Base-by-base conservation (phyloP, 2,797 vertebrate species). In the Alosa sapidissima region DNA sequence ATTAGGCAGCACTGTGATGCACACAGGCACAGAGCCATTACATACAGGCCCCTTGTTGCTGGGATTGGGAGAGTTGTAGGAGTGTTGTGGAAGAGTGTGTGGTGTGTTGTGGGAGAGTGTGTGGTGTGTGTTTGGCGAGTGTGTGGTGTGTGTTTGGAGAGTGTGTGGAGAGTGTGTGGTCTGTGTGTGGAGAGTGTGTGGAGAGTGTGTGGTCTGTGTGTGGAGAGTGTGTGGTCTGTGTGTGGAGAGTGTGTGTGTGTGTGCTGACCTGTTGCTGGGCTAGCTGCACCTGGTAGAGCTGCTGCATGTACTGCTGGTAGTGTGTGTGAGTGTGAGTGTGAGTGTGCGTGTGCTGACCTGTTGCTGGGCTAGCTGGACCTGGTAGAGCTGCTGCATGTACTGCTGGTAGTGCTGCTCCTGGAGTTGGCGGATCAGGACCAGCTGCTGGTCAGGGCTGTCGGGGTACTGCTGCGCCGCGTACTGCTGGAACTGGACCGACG, bases 351-450 rank as follows among this genome's bases (percentile, higher is more conserved):
- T 41, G 65, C 36, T 0, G 94, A 99, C 98, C 97, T 99, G 98
- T 89, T 99, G 98, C 93, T 99, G 98, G 19, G 98, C 98, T 3
- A 99, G 96, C 94, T 99, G 98, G 86, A 99, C 98, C 91, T 99
- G 98, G 91, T 99, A 99, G 83, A 99, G 94, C 94, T 99, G 98
- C 90, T 99, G 98, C 98, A 99, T 99, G 92, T 99, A 99, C 90
- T 99, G 98, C 90, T 99, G 98, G 91, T 99, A 99, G 93, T 99
- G 98, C 89, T 99, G 98, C 88, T 99, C 98, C 93, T 99, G 98
- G 60, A 99, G 96, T 95, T 99, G 98, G 3, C 97, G 97, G 92
- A 99, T 99, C 86, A 99, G 97, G 86, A 97, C 93, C 89, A 98
- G 95, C 93, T 99, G 98, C 89, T 99, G 98, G 48, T 99, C 98